Evolutionary conservation across 2,888 invertebrate species (phyloP), one percentile per base, ranked within the genome.

Genomic region (Hypomecis atomaria): DNA sequence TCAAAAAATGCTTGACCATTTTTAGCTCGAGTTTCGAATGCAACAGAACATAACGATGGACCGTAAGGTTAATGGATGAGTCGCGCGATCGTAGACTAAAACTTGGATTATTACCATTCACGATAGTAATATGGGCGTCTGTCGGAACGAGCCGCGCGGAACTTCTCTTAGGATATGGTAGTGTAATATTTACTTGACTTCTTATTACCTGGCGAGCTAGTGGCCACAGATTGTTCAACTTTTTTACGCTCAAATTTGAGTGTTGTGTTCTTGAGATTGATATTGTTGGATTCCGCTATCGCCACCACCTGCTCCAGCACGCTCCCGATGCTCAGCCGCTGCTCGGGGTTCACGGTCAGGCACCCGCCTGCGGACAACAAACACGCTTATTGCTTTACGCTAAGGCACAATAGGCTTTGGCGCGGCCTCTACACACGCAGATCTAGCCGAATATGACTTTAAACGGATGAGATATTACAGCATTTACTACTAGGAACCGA

Each of bases 251-350:
- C 94, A 82, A 96, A 93, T 82, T 94, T 94, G 75, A 98, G 93
- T 72, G 97, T 95, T 79, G 23, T 23, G 23, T 96, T 96, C 86
- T 96, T 96, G 64, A 98, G 94, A 88, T 96, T 96, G 90, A 97
- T 95, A 72, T 95, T 95, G 85, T 96, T 95, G 60, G 97, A 96
- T 88, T 98, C 97, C 0, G 98, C 97, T 74, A 99, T 96, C 61
- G 98, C 97, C 61, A 97, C 97, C 71, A 99, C 87, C 72, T 97
- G 94, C 83, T 98, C 98, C 76, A 98, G 90, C 59, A 99, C 92
- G 76, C 95, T 96, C 68, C 95, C 94, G 61, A 99, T 96, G 58
- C 95, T 94, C 73, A 98, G 93, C 72, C 99, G 95, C 76, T 96
- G 95, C 58, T 94, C 94, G 3, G 99, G 99, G 85, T 98, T 97